Evolutionary conservation across 2,888 invertebrate species (phyloP).

Genomic region (Escarpia spicata): DNA sequence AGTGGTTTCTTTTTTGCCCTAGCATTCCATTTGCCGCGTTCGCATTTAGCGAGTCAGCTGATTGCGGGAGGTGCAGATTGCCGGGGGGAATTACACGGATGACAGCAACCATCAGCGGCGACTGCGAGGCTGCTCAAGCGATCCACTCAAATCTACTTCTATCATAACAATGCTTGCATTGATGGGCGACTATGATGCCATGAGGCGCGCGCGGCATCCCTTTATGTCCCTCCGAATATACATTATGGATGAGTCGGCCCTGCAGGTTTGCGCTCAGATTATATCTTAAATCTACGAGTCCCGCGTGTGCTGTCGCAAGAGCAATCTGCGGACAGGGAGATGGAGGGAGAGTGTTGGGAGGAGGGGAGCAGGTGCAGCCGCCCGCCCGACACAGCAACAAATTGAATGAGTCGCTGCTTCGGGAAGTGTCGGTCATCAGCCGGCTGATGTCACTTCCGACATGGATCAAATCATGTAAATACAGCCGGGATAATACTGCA

Average conservation of each 20-base stretch:
- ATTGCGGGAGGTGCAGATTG: neutral
- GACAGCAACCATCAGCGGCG: neutral
- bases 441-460: neutral
- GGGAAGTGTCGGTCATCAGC: neutral
- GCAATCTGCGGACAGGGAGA: neutral
- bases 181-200: neutral
- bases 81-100: neutral
- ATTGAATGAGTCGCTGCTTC: neutral
- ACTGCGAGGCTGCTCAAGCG: neutral
- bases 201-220: neutral
- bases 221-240: neutral
- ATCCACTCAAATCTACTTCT: conserved; percentile 16
- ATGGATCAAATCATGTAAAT: neutral
- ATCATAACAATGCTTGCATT: neutral
- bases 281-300: neutral
- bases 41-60: neutral
- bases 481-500: conserved; percentile 1
- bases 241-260: neutral
- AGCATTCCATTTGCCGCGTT: neutral
- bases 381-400: neutral
- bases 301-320: neutral
- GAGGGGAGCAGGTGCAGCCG: neutral
- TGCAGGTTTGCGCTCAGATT: neutral
- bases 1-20: neutral
- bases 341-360: neutral